Evolutionary conservation across 2,113 vertebrate species (phyloP).

Genomic region (Sinocyclocheilus anshuiensis): DNA sequence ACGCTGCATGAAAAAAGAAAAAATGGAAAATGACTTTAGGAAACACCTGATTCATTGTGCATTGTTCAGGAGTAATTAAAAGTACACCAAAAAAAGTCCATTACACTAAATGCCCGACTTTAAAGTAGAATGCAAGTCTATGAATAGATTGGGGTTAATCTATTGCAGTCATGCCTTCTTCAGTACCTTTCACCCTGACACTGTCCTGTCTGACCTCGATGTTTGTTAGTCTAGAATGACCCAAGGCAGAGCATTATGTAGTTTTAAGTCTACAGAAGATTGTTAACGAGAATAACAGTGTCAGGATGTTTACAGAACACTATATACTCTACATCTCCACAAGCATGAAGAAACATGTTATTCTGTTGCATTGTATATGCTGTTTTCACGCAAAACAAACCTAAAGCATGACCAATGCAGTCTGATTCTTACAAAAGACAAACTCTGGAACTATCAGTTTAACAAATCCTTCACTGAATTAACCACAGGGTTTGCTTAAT

Average conservation of each 20-base stretch:
- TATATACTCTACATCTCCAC: too few relatives aligned
- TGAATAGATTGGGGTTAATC: conserved; percentile 21
- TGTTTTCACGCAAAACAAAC: not conserved
- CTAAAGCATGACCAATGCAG: not conserved
- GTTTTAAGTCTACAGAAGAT: not conserved
- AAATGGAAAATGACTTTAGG: not conserved
- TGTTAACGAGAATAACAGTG: not conserved
- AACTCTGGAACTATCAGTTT: not conserved
- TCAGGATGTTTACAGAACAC: too few relatives aligned
- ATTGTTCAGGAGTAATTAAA: not conserved
- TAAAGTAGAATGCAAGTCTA: not conserved
- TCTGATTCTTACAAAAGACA: not conserved
- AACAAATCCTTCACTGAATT: not conserved
- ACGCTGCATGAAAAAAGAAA: not conserved
- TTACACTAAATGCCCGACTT: not conserved
- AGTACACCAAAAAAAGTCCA: not conserved
- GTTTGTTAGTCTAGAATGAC: not conserved
- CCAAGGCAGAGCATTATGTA: too few relatives aligned
- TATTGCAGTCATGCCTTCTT: not conserved
- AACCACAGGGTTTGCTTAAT: not conserved
- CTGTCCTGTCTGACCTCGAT: not conserved
- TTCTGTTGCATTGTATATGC: not conserved
- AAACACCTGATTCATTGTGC: not conserved
- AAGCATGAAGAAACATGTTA: too few relatives aligned
- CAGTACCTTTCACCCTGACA: not conserved